Percentiles rank a stretch among this genome's conserved stretches.
These are phyloP conservation scores for Propithecus deckenii DNA, from an alignment of 2,797 vertebrate species.

Conservation along the genomic window DNA sequence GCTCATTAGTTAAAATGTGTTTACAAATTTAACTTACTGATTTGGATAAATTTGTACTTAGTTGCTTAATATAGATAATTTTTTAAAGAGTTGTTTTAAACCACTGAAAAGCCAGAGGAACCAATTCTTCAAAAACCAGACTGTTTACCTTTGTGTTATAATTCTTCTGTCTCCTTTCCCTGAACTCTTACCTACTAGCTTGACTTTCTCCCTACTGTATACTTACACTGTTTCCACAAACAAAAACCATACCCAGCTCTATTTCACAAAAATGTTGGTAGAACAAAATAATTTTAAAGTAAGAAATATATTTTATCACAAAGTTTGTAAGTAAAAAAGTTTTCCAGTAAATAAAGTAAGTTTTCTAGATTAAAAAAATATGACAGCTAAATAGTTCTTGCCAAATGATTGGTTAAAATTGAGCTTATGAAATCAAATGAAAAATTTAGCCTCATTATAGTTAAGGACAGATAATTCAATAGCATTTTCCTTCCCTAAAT, in stretches of 20 bases:
- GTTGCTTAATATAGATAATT: background rate
- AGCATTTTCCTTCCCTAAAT: conserved; percentile 9
- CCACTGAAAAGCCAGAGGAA: background rate
- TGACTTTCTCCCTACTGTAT: background rate
- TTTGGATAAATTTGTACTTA: background rate
- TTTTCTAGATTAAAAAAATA: background rate
- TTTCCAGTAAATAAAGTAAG: background rate
- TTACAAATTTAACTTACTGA: conserved; percentile 6
- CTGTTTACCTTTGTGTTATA: background rate
- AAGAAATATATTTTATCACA: background rate
- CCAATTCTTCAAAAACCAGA: background rate
- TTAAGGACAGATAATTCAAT: background rate
- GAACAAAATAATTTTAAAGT: background rate
- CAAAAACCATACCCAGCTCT: background rate
- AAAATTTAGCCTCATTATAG: background rate
- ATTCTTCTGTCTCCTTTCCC: background rate
- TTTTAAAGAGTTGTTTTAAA: background rate
- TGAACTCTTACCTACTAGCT: background rate
- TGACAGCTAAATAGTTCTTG: background rate
- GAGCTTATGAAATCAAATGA: background rate
- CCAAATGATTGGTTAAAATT: background rate
- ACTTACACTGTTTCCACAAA: background rate
- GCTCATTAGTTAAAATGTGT: background rate
- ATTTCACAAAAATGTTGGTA: background rate
- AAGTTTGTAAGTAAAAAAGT: background rate